phyloP scores from a whole-genome alignment of 2,888 invertebrate genomes.

The Morinoia aosen region DNA sequence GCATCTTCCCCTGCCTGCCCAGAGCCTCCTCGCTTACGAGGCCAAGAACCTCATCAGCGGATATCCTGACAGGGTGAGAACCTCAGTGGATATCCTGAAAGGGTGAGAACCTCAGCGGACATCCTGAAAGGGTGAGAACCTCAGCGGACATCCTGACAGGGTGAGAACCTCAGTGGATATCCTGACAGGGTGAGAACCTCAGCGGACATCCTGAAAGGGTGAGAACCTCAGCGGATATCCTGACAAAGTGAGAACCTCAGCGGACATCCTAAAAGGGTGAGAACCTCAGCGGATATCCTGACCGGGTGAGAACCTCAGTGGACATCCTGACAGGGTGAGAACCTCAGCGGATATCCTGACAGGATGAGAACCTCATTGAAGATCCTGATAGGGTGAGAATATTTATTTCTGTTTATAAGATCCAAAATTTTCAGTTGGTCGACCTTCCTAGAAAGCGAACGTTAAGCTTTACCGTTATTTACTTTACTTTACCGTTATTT shows the following conservation, averaged over 20 bases:
- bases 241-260: background rate
- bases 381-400: background rate
- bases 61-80: background rate
- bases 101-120: background rate
- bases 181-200: background rate
- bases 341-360: background rate
- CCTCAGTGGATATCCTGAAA: background rate
- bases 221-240: background rate
- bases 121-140: background rate
- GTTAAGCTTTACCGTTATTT: too few species aligned
- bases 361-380: background rate
- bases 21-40: background rate
- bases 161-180: background rate
- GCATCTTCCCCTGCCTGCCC: conserved; percentile 55
- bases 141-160: background rate
- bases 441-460: too few species aligned
- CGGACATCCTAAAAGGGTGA: background rate
- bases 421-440: too few species aligned
- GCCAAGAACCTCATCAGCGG: conserved; percentile 26
- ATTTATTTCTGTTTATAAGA: too few species aligned
- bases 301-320: background rate
- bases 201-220: background rate
- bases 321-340: background rate
- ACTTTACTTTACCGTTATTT: too few species aligned
- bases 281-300: background rate